Conservation (phyloP, 2,888 invertebrate genomes). For the Eilema caniola region DNA sequence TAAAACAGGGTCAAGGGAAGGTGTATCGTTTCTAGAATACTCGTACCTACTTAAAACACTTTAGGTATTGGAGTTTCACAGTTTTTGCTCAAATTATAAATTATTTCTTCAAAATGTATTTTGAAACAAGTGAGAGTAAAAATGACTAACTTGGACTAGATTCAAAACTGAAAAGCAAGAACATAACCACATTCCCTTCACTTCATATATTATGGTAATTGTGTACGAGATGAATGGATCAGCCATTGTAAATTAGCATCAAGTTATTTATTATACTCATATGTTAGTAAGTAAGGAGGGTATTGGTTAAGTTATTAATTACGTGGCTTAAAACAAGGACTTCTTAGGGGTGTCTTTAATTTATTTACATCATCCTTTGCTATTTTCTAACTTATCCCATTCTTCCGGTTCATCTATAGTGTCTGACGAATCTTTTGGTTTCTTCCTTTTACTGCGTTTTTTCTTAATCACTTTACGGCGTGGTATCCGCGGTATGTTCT, state of each 20-base stretch:
- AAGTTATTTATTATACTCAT: background rate
- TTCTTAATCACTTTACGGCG: conserved; percentile 53
- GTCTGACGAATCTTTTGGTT: conserved; percentile 17
- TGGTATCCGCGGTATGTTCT: conserved; percentile 12
- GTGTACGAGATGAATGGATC: background rate
- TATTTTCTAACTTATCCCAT: conserved; percentile 14
- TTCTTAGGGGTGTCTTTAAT: too few species aligned
- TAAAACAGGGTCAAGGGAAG: background rate
- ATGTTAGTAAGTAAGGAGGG: too few species aligned
- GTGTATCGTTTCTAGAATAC: background rate
- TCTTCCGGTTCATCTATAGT: conserved; percentile 9
- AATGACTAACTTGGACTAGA: background rate
- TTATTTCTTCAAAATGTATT: background rate
- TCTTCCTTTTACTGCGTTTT: conserved; percentile 52
- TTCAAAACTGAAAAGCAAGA: background rate
- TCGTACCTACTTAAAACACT: background rate
- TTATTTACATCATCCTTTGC: background rate
- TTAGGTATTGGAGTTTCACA: background rate
- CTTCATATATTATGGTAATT: background rate
- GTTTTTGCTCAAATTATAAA: background rate
- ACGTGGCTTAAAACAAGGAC: background rate
- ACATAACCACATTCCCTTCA: background rate
- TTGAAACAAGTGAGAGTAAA: conserved; percentile 1
- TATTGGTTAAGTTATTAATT: background rate
- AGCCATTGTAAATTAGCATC: background rate